Conservation (phyloP, 2,113 vertebrate genomes). For the Pitta sordida region DNA sequence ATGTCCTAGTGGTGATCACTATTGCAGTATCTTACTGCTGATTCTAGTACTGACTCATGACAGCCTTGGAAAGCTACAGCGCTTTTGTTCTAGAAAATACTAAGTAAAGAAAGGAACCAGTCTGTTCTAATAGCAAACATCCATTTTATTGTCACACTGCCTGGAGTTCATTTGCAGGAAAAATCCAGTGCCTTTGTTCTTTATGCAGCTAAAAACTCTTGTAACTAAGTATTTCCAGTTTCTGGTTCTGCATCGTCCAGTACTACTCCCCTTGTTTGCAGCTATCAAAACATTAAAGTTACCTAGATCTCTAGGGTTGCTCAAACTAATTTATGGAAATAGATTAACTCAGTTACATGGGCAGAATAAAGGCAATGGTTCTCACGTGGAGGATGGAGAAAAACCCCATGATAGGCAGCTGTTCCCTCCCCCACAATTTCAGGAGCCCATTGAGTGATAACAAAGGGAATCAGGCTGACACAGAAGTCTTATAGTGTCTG, state of each 20-base stretch:
- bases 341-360: neutral
- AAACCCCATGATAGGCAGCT: fast-evolving
- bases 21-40: neutral
- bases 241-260: neutral
- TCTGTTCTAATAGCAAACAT: constrained; percentile 52
- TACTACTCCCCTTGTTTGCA: neutral
- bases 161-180: constrained; percentile 54
- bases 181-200: constrained; percentile 25
- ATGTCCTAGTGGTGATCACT: neutral
- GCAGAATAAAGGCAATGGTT: neutral
- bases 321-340: neutral
- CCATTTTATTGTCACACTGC: constrained; percentile 32
- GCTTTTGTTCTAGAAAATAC: constrained; percentile 48
- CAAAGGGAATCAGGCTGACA: neutral
- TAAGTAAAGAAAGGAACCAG: constrained; percentile 19
- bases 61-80: neutral
- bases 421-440: neutral
- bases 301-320: neutral
- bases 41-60: constrained; percentile 5
- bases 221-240: constrained; percentile 9
- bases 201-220: neutral
- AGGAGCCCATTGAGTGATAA: neutral
- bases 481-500: neutral
- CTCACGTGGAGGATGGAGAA: neutral
- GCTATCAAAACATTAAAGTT: neutral